Evolutionary conservation across 2,888 invertebrate species (phyloP).

Genomic region (Artemia sinica): DNA sequence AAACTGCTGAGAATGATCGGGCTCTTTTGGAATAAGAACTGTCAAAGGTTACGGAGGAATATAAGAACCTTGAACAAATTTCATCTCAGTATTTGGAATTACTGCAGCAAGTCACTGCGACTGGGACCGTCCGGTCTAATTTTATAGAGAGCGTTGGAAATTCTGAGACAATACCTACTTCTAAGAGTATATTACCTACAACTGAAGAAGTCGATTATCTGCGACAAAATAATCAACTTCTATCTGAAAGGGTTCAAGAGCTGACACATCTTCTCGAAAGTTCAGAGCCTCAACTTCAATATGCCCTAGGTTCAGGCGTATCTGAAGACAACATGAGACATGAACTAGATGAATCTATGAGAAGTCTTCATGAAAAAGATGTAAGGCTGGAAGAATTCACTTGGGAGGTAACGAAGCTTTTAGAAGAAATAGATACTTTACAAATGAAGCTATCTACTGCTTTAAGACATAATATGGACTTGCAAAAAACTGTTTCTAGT

Average conservation of each 20-base stretch:
- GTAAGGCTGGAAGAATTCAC: slow-evolving; percentile 71
- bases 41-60: not conserved
- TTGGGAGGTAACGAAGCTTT: slow-evolving; percentile 55
- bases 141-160: too few species aligned
- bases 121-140: not conserved
- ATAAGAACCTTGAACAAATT: not conserved
- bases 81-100: not conserved
- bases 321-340: slow-evolving; percentile 27
- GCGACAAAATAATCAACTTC: slow-evolving; percentile 10
- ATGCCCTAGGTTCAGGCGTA: not conserved
- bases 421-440: slow-evolving; percentile 68
- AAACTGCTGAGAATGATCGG: not conserved
- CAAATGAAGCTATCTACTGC: slow-evolving; percentile 65
- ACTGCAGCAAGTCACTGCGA: not conserved
- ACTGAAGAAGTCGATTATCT: not conserved
- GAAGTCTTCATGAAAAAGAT: slow-evolving; percentile 69
- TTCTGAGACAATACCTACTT: too few species aligned
- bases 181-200: too few species aligned
- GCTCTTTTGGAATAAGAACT: not conserved
- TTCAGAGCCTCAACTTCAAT: slow-evolving; percentile 6
- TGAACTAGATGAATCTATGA: slow-evolving; percentile 59
- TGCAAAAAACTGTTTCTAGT: slow-evolving; percentile 1
- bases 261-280: slow-evolving; percentile 3
- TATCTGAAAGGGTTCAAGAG: slow-evolving; percentile 3
- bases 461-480: slow-evolving; percentile 37